These are phyloP conservation scores for Amphilophus citrinellus DNA, from an alignment of 2,113 vertebrate genomes.

Conservation along the genomic window DNA sequence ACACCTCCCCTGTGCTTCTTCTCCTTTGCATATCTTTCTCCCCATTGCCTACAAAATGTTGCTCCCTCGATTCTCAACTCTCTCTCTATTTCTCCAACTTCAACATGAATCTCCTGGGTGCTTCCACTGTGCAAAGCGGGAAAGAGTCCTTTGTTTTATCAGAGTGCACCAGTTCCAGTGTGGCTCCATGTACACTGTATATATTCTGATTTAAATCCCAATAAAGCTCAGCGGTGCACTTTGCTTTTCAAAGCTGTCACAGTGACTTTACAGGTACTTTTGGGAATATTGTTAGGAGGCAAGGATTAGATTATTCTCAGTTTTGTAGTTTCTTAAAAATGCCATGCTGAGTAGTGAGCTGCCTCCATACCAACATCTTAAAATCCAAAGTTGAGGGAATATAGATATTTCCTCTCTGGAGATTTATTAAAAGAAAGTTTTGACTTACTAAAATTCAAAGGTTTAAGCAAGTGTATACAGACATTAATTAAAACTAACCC, in stretches of 20 bases:
- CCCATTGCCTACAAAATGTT: slow-evolving; percentile 35
- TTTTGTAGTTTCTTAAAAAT: slow-evolving; percentile 12
- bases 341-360: neutral
- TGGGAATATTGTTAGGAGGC: slow-evolving; percentile 15
- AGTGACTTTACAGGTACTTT: slow-evolving; percentile 4
- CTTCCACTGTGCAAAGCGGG: slow-evolving; percentile 26
- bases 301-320: neutral
- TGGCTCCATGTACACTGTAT: slow-evolving; percentile 14
- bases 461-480: neutral
- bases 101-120: slow-evolving; percentile 40
- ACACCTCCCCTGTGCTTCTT: neutral
- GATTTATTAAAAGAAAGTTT: neutral
- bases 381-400: neutral
- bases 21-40: slow-evolving; percentile 24
- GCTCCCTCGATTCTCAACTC: slow-evolving; percentile 33
- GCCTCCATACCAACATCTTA: neutral
- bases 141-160: slow-evolving; percentile 38
- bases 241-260: slow-evolving; percentile 37
- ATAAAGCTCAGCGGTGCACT: slow-evolving; percentile 2
- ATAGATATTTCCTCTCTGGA: neutral
- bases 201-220: slow-evolving; percentile 5
- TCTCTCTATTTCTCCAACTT: slow-evolving; percentile 12
- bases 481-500: neutral
- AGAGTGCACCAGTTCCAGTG: slow-evolving; percentile 20
- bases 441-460: neutral